Conservation (phyloP, 2,797 vertebrate species). For the Hydrocynus forskahlii region DNA sequence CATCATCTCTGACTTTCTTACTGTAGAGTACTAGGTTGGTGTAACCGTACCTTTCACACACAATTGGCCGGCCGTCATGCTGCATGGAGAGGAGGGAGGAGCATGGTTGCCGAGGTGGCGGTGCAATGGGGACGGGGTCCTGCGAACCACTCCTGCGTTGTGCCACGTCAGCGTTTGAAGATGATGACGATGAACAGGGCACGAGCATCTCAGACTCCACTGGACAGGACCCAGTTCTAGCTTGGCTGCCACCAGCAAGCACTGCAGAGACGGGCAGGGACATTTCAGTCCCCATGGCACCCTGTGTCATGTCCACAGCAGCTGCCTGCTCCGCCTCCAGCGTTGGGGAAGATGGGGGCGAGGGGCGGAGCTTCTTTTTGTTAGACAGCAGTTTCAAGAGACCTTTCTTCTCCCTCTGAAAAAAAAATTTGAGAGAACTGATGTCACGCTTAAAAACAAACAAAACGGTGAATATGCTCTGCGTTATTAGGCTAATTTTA, state of each 20-base stretch:
- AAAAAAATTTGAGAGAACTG: not conserved
- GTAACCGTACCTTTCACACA: constrained; percentile 92
- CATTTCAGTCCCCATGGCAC: constrained; percentile 85
- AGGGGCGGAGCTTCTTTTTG: constrained; percentile 90
- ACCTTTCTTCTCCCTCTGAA: constrained; percentile 96
- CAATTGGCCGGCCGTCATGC: constrained; percentile 88
- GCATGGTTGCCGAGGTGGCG: constrained; percentile 94
- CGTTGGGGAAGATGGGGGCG: constrained; percentile 93
- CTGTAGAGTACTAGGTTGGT: not conserved
- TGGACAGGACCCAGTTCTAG: constrained; percentile 66
- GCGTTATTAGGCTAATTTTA: too few species aligned
- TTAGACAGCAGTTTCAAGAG: constrained; percentile 93
- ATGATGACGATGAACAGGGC: constrained; percentile 62
- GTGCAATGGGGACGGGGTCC: constrained; percentile 84
- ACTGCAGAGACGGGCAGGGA: constrained; percentile 57
- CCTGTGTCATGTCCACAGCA: constrained; percentile 80
- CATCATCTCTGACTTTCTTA: too few species aligned
- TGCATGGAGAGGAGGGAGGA: constrained; percentile 87
- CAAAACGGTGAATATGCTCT: not conserved
- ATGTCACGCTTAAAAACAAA: not conserved
- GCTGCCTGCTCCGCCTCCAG: constrained; percentile 86
- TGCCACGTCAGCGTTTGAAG: constrained; percentile 68
- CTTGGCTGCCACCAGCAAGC: constrained; percentile 51
- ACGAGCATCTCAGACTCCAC: constrained; percentile 74
- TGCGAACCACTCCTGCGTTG: constrained; percentile 81